These are phyloP conservation scores for Lepidocyrtoides sp. DNA, from an alignment of 2,888 invertebrate species.

Conservation along the genomic window DNA sequence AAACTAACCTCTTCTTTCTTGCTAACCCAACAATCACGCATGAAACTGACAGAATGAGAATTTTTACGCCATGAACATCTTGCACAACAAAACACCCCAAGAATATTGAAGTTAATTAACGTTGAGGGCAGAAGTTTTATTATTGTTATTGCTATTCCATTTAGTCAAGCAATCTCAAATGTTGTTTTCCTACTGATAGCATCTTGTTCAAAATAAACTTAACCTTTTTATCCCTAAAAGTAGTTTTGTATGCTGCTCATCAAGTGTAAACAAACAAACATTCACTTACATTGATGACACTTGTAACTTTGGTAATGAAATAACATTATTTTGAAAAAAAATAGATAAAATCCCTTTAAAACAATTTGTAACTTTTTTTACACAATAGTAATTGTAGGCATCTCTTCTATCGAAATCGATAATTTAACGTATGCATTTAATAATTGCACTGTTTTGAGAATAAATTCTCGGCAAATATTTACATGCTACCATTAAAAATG, in stretches of 20 bases:
- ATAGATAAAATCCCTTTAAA: not conserved
- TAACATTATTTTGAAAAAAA: not conserved
- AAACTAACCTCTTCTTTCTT: constrained; percentile 36
- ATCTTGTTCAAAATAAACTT: not conserved
- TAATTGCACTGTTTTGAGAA: too few relatives aligned
- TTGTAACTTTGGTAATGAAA: not conserved
- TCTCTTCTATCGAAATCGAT: not conserved
- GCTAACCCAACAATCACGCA: constrained; percentile 43
- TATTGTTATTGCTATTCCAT: not conserved
- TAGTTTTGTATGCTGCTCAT: not conserved
- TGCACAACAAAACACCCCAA: not conserved
- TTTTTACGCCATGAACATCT: constrained; percentile 12
- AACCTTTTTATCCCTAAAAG: constrained; percentile 36
- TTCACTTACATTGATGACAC: too few relatives aligned
- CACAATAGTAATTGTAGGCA: not conserved
- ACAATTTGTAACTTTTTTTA: not conserved
- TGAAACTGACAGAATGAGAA: constrained; percentile 1
- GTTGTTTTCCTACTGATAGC: not conserved
- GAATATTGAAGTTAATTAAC: not conserved
- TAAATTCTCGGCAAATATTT: too few relatives aligned
- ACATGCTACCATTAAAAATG: too few relatives aligned
- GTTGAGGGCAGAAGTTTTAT: not conserved
- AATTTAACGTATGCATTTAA: too few relatives aligned
- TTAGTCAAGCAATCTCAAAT: not conserved
- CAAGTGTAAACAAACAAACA: not conserved